Evolutionary conservation across 2,113 vertebrate genomes (phyloP), one percentile per base, ranked within the genome.

Genomic region (Bufo gargarizans): DNA sequence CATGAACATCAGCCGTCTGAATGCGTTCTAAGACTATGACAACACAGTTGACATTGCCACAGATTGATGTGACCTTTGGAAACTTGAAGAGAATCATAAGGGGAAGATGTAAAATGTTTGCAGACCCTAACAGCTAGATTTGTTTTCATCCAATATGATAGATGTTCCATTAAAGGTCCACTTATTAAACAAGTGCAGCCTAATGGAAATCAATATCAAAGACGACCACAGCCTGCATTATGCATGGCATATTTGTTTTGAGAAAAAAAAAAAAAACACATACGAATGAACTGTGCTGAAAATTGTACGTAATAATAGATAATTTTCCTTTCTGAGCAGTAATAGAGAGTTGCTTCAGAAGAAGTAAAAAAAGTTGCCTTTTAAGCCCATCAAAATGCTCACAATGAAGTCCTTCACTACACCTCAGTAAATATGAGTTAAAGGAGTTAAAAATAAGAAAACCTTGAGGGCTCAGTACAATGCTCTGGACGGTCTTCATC

Each of bases 191-290:
- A 83, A 50, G n/a, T 63, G 45, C 11, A 65, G 61, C 17, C 63
- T 83, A 83, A 83, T 67, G 81, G 81, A 83, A 83, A 83, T 83
- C 81, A 83, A 83, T 83, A 83, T 53, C 61, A 69, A 65, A 82
- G 81, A 83, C 1, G 61, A 53, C 11, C 63, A 83, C 20, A 50
- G 20, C 20, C 61, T 67, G 20, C 67, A 67, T 83, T 83, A 83
- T 69, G 20, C n/a, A 67, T 4, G 13, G 80, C 17, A n/a, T 49
- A 50, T 22, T 77, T 3, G 8, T 77, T 53, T 77, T 50, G n/a
- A 3, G 1, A 6, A 71, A 71, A 43, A n/a, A n/a, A n/a, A n/a
- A n/a, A n/a, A 58, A 14, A 65, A 82, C 7, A 65, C 2, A 9
- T 65, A 14, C 14, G 11, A 50, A 82, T 45, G 59, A 82, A 61